These are phyloP conservation scores for Macrosteles quadrilineatus DNA, from an alignment of 1,140 invertebrate species.

Conservation along the genomic window DNA sequence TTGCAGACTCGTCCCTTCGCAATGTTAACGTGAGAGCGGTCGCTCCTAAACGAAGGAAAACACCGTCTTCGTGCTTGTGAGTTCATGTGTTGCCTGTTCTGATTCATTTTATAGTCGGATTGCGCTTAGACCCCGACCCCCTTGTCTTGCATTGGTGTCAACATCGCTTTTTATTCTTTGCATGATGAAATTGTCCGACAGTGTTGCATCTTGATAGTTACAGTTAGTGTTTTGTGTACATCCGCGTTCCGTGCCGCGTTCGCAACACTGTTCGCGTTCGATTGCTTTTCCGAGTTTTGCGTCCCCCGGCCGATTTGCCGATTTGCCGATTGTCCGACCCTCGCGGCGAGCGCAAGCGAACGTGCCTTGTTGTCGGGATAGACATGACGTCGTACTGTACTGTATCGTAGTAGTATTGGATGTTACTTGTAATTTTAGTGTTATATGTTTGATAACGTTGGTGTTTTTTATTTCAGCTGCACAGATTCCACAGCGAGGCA, in stretches of 20 bases:
- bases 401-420: conserved; percentile 12
- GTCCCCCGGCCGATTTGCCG: too few species aligned
- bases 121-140: conserved; percentile 31
- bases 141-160: conserved; percentile 30
- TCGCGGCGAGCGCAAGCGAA: too few species aligned
- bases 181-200: conserved; percentile 28
- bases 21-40: conserved; percentile 74
- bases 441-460: conserved; percentile 22
- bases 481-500: conserved; percentile 84
- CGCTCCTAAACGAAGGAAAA: conserved; percentile 68
- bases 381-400: neutral
- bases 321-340: too few species aligned
- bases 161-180: conserved; percentile 31
- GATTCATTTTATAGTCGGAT: conserved; percentile 31
- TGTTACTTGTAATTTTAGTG: conserved; percentile 16
- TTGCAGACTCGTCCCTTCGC: conserved; percentile 74
- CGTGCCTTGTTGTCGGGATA: neutral
- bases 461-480: conserved; percentile 74
- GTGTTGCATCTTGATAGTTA: conserved; percentile 35
- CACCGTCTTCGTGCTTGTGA: conserved; percentile 69
- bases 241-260: too few species aligned
- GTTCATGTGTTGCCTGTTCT: conserved; percentile 56
- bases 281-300: too few species aligned
- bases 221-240: conserved; percentile 23
- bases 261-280: too few species aligned